Conservation (phyloP, 92 coral and sea anemone genomes). For the Epizoanthus illoricatus region DNA sequence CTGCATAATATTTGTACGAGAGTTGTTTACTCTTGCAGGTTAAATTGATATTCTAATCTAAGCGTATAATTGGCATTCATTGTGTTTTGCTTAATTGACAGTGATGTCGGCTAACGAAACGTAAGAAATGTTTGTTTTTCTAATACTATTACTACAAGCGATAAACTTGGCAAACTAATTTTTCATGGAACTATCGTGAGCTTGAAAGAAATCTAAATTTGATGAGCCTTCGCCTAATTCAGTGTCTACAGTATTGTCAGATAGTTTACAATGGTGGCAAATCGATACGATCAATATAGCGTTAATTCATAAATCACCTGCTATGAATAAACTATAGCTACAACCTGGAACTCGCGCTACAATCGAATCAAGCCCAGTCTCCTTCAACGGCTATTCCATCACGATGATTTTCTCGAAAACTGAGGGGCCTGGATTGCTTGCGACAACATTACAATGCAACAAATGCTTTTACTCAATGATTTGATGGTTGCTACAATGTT, state of each 20-base stretch:
- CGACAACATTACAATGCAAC: too few species aligned
- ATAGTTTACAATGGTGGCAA: neutral
- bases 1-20: neutral
- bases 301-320: conserved; percentile 14
- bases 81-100: conserved; percentile 3
- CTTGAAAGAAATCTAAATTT: neutral
- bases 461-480: too few species aligned
- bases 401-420: neutral
- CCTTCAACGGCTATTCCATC: neutral
- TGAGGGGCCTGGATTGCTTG: too few species aligned
- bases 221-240: neutral
- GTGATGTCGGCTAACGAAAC: neutral
- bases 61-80: conserved; percentile 5
- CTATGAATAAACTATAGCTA: neutral
- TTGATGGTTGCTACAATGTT: too few species aligned
- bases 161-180: neutral
- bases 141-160: neutral
- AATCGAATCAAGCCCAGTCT: neutral
- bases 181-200: too few species aligned
- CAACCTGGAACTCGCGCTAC: neutral
- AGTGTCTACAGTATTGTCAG: neutral
- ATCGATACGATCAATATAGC: neutral
- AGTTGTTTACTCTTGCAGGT: conserved; percentile 34
- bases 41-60: neutral
- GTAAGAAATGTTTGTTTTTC: neutral